These are phyloP conservation scores for Nipponia nippon DNA, from an alignment of 2,113 vertebrate genomes.

Conservation along the genomic window DNA sequence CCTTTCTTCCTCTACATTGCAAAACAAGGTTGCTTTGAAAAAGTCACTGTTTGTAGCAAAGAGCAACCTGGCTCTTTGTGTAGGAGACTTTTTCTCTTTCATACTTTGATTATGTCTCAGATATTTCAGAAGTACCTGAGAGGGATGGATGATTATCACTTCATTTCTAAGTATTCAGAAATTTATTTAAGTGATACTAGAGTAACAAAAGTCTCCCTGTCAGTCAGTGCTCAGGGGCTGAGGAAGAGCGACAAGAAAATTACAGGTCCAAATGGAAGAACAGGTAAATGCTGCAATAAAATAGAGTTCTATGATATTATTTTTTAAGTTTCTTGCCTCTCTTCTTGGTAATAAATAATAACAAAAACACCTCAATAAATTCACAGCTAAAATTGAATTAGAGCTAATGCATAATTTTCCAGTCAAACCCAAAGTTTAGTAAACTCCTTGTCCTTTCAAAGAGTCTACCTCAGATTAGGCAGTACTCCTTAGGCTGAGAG, in stretches of 20 bases:
- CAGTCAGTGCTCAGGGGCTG: neutral
- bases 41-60: neutral
- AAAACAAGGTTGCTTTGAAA: neutral
- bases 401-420: neutral
- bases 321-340: neutral
- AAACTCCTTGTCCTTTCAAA: neutral
- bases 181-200: conserved; percentile 43
- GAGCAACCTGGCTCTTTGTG: neutral
- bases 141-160: conserved; percentile 21
- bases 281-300: neutral
- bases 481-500: neutral
- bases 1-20: neutral
- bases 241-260: conserved; percentile 23
- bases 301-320: neutral
- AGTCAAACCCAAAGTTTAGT: neutral
- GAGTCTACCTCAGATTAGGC: neutral
- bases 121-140: conserved; percentile 8
- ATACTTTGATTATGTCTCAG: neutral
- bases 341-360: neutral
- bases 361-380: neutral
- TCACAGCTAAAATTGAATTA: neutral
- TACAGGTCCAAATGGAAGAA: neutral
- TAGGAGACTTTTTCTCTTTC: neutral
- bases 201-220: conserved; percentile 27
- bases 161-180: conserved; percentile 45